Evolutionary conservation across 2,888 invertebrate species (phyloP), one percentile per base, ranked within the genome.

Genomic region (Ametastegia equiseti): DNA sequence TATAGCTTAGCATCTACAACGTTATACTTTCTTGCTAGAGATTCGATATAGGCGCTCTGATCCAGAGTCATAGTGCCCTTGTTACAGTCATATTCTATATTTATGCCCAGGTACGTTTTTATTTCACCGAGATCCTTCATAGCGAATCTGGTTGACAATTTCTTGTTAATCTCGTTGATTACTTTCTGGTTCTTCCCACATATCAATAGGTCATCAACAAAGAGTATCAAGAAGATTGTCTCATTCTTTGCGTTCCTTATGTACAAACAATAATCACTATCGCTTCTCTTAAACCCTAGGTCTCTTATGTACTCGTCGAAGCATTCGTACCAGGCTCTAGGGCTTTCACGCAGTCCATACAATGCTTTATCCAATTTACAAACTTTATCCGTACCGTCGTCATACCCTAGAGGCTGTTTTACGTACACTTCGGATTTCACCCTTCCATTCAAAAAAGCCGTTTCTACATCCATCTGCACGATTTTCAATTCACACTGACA

Each of bases 31-130:
- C 30, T 77, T 30, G 79, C 83, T 71, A 87, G 77, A 39, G 42
- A 42, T 5, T 42, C 42, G 1, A 42, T 42, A 42, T 42, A 42
- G 2, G 7, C 1, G 13, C 11, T 42, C 9, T 42, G 42, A 42
- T 1, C 13, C 5, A 42, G 1, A 11, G 7, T 5, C 42, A 42
- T 42, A 11, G 7, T 42, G 1, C 9, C 9, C 13, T 42, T 42
- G 1, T 3, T 5, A 4, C 13, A 4, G 13, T 42, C 5, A 42
- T 42, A 42, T 1, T 57, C 57, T 15, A 57, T 57, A 0, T 57
- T 57, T 78, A 90, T 89, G 1, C 89, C 89, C 83, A 90, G 82
- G 80, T 89, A 89, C 27, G 45, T 87, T 84, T 86, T 88, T 75
- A 88, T 80, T 87, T 85, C 87, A 27, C 87, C 87, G 6, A 88